These are phyloP conservation scores for Atlantisia rogersi DNA, from an alignment of 2,113 vertebrate genomes.

Conservation along the genomic window DNA sequence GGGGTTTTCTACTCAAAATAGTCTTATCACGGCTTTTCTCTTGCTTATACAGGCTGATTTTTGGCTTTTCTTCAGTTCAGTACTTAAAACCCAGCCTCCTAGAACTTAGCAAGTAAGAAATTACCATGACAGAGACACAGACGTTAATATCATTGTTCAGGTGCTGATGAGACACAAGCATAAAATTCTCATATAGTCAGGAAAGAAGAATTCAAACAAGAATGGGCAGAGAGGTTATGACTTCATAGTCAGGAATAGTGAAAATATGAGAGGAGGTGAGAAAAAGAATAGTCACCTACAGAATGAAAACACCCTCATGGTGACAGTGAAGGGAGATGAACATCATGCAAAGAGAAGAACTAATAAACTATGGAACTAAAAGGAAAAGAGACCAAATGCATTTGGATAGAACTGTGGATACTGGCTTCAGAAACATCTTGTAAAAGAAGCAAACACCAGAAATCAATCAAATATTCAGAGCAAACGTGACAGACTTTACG, in stretches of 20 bases:
- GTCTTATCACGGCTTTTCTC: not conserved
- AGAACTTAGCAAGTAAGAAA: not conserved
- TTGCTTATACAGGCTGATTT: not conserved
- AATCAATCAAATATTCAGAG: not conserved
- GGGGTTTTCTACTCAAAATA: not conserved
- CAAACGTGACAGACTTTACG: not conserved
- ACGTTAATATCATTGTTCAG: not conserved
- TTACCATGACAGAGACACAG: not conserved
- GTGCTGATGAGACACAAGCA: not conserved
- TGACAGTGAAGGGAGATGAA: not conserved
- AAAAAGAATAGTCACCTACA: not conserved
- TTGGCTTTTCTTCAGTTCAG: not conserved
- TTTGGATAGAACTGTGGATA: not conserved
- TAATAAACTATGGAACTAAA: not conserved
- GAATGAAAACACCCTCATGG: not conserved
- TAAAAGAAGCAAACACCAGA: not conserved
- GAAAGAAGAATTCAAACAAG: conserved; percentile 6
- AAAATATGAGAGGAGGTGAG: not conserved
- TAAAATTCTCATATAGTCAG: not conserved
- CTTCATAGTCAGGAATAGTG: not conserved
- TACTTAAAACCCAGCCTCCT: not conserved
- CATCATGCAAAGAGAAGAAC: not conserved
- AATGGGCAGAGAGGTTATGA: not conserved
- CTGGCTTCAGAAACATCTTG: not conserved
- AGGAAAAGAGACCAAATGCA: not conserved